These are phyloP conservation scores for Bubo bubo DNA, from an alignment of 2,113 vertebrate species.

Conservation along the genomic window DNA sequence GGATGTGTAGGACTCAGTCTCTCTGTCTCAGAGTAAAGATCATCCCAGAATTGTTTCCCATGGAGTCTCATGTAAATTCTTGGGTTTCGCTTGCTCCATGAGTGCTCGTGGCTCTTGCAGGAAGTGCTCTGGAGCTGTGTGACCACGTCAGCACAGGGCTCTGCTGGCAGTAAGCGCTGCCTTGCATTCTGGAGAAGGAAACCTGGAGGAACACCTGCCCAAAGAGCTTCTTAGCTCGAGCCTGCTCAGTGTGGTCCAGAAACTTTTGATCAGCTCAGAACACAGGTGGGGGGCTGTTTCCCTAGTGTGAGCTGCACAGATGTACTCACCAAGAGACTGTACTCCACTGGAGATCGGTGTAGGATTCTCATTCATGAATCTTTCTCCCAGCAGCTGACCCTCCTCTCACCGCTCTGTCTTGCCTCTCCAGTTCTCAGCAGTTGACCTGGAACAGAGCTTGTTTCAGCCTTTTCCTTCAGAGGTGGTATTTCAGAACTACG, in stretches of 20 bases:
- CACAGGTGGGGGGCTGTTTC: background rate
- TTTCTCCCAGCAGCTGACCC: background rate
- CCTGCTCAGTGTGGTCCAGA: background rate
- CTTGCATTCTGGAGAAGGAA: background rate
- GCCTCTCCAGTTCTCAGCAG: slow-evolving; percentile 73
- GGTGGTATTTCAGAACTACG: slow-evolving; percentile 85
- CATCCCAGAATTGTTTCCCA: background rate
- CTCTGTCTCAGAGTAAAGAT: background rate
- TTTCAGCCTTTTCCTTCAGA: slow-evolving; percentile 88
- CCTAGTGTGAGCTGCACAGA: background rate
- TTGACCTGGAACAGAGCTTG: slow-evolving; percentile 75
- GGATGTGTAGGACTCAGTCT: background rate
- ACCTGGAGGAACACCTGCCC: background rate
- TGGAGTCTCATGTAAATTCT: background rate
- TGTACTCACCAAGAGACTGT: background rate
- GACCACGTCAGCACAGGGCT: background rate
- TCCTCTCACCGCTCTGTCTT: background rate
- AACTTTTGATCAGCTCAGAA: background rate
- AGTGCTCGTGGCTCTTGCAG: background rate
- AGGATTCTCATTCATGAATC: background rate
- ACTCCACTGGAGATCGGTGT: background rate
- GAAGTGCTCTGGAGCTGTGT: background rate
- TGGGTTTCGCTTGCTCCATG: background rate
- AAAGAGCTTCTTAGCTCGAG: background rate
- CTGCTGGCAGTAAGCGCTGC: background rate